phyloP scores from a whole-genome alignment of 2,888 invertebrate species.

The Cephus spinipes region DNA sequence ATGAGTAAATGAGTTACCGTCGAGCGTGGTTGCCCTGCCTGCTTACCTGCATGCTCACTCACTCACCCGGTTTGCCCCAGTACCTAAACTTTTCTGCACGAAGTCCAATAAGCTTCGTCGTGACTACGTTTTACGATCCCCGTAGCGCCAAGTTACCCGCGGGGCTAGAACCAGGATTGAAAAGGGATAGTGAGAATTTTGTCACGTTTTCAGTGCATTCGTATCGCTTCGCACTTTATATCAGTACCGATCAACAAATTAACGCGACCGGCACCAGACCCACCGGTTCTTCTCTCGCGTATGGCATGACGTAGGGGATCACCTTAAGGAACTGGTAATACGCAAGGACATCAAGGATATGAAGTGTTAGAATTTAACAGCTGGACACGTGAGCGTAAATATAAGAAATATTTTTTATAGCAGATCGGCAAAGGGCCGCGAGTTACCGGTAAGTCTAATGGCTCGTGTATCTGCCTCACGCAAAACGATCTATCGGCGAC shows the following conservation, averaged over 20 bases:
- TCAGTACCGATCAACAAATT: not conserved
- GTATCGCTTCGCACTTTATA: not conserved
- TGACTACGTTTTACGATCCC: not conserved
- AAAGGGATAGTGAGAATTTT: not conserved
- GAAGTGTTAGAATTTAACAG: not conserved
- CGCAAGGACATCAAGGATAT: not conserved
- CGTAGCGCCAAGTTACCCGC: not conserved
- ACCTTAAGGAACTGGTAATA: not conserved
- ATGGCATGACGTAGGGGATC: not conserved
- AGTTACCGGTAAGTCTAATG: not conserved
- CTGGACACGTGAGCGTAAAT: not conserved
- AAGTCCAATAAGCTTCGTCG: not conserved
- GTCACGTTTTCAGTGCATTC: not conserved
- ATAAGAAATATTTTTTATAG: not conserved
- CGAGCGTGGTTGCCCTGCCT: not conserved
- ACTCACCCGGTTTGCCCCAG: not conserved
- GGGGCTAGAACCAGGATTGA: not conserved
- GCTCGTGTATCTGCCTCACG: not conserved
- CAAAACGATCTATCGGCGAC: not conserved
- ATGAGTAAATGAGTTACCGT: not conserved
- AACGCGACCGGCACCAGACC: not conserved
- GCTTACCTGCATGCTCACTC: not conserved
- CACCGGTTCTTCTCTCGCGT: not conserved
- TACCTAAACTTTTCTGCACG: not conserved
- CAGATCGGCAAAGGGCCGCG: not conserved